Base-by-base conservation (phyloP, 2,113 vertebrate species). In the Thamnaconus septentrionalis region DNA sequence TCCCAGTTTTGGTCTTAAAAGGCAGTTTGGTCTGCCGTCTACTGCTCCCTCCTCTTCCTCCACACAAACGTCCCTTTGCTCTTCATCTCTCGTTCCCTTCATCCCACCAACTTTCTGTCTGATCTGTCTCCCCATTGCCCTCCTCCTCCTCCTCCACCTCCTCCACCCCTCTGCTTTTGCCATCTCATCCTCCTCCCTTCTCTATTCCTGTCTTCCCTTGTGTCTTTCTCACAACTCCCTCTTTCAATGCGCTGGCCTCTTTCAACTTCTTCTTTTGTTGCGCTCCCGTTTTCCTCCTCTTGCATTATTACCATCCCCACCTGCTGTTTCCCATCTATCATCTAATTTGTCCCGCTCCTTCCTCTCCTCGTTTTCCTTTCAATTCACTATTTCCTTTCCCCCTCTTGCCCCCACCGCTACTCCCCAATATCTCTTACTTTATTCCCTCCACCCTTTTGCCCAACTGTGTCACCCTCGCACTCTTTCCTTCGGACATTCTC, bases 51-150 rank as follows among this genome's bases (percentile, higher is more conserved):
- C 67, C 52, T 69, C 78, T 56, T 74, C 55, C 44, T 64, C 76
- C 50, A 57, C 46, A 47, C 60, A 56, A 59, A 31, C 56, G 51
- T 56, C 66, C 41, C 55, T 56, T 47, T 46, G 51, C 10, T 59
- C 39, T 45, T 71, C n/a, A 5, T 12, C 61, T 40, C 47, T 73
- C 39, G 5, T 9, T 74, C 6, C 7, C 70, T 71, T 61, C 58
- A 57, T 74, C 67, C 61, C 59, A 57, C 69, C 48, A 51, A 65
- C 73, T 74, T 65, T 60, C 44, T 66, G 3, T 71, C 54, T 80
- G 59, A 72, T 84, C 61, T 69, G 55, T 72, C 68, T 75, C 75
- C 76, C 5, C 31, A 48, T 73, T 68, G 47, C 51, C 41, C 48
- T 64, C 75, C 41, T 57, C 9, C 9, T 39, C 3, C 31, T 40